A percentile compares a stretch with the other conserved stretches of the same genome.
Evolutionary conservation across 2,888 invertebrate species (phyloP).

Genomic region (Hartigia nigra): DNA sequence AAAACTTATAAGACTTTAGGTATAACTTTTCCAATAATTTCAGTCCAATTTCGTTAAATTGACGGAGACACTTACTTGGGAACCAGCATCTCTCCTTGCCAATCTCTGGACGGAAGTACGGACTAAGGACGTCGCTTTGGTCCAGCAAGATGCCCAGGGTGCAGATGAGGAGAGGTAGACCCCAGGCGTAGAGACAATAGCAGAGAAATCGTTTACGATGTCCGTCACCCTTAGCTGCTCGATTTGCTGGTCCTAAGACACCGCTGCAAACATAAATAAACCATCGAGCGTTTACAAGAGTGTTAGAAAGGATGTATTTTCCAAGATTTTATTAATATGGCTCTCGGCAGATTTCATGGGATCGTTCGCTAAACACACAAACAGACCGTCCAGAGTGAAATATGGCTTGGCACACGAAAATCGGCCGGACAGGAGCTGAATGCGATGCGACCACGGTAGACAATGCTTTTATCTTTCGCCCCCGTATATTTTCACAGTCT

Average conservation of each 20-base stretch:
- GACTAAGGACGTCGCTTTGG: slow-evolving; percentile 66
- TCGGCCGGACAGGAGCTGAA: not conserved
- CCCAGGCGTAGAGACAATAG: slow-evolving; percentile 81
- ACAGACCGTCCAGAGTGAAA: not conserved
- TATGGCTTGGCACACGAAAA: not conserved
- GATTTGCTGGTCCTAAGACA: slow-evolving; percentile 62
- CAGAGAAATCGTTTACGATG: slow-evolving; percentile 69
- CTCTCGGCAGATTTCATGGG: not conserved
- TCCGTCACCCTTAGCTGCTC: slow-evolving; percentile 15
- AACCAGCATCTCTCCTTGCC: slow-evolving; percentile 77
- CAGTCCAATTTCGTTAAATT: slow-evolving; percentile 13
- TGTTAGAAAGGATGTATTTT: not conserved
- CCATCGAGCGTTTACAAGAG: not conserved
- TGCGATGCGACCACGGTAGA: not conserved
- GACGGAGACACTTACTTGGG: slow-evolving; percentile 66
- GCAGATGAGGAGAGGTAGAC: slow-evolving; percentile 71
- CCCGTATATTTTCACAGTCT: not conserved
- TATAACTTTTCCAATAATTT: slow-evolving; percentile 15
- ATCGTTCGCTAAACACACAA: not conserved
- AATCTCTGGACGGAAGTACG: slow-evolving; percentile 71
- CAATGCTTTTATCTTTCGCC: not conserved
- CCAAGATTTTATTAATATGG: not conserved
- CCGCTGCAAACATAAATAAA: slow-evolving; percentile 59
- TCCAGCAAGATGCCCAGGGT: slow-evolving; percentile 70
- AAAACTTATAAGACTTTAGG: not conserved